Evolutionary conservation across 2,888 invertebrate species (phyloP), one percentile per base, ranked within the genome.

Genomic region (Drosophila demipolita): DNA sequence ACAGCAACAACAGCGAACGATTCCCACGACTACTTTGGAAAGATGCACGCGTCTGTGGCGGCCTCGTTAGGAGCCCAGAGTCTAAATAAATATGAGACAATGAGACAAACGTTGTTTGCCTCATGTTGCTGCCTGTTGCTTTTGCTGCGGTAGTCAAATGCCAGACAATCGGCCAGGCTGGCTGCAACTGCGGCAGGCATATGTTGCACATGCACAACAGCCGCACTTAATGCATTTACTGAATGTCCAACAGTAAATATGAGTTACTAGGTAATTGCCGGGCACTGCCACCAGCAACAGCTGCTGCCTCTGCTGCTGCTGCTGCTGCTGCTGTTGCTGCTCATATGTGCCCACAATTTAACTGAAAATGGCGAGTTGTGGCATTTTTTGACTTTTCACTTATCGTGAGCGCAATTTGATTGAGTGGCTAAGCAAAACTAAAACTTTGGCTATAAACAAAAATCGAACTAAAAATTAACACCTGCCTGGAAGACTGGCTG

Each of bases 261-360:
- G 88, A 87, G 86, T 87, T 90, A 87, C 73, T 87, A 90, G 90
- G 86, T 87, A 87, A 87, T 87, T 87, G 86, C 85, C 75, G 82
- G 75, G 83, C 80, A 75, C 80, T 81, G 78, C 74, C 67, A 72
- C 73, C 40, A 66, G 53, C 61, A 66, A 26, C 66, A 66, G 23
- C 67, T 67, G 12, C 67, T 54, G 29, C 33, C 52, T 9, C 62
- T 58, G 26, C 42, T 61, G 33, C 33, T 53, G 20, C 36, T 33
- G 12, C 23, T 42, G 32, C 52, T 58, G 54, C 71, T 52, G 61
- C 40, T 38, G 33, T 65, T 66, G 60, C 69, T 55, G 58, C 29
- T 40, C 55, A 40, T 42, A 57, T 77, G 69, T 82, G 84, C 80
- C 64, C 70, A 80, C 81, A 81, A 59, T 73, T 73, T 67, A 66